Base-by-base conservation (phyloP, 2,888 invertebrate genomes). In the Amphipoea oculea region DNA sequence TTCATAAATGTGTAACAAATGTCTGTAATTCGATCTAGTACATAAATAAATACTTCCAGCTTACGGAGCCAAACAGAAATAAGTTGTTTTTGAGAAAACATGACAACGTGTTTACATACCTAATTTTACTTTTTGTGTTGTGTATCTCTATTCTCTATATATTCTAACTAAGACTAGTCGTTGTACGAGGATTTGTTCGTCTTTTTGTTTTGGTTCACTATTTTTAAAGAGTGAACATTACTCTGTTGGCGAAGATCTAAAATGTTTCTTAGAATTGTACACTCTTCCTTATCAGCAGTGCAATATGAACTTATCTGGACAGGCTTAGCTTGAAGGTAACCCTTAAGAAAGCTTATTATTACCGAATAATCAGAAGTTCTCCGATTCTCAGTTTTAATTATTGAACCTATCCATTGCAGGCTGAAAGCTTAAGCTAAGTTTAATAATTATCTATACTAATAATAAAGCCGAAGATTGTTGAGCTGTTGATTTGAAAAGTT, bases 21-120 rank as follows among this genome's bases (percentile, higher is more conserved):
- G n/a, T 9, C 40, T 72, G 82, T 82, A 82, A 84, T 78, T 78
- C 45, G 68, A 82, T 66, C 73, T 67, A 57, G 78, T 72, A 72
- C 72, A 36, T 40, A 65, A 60, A 82, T 67, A 86, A 66, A 66
- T 63, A 65, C 29, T 72, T 84, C 9, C 54, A 79, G 74, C 14
- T 57, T 63, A 54, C 51, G 14, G 36, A 72, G 51, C 5, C 45
- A 79, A 78, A 76, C 36, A 73, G 45, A 83, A 77, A 83, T 63
- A 62, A 65, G 6, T 40, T 68, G 29, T 42, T 57, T 51, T 69
- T 45, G 36, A 67, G 42, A 73, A 73, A 81, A 72, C 71, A 70
- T 70, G 63, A 54, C 29, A 70, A 65, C 63, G 7, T 86, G 67
- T 75, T 70, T 65, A 40, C 54, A 40, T 76, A 62, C 66, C 42